Evolutionary conservation across 2,888 invertebrate species (phyloP), one percentile per base, ranked within the genome.

Genomic region (Sarcophaga caerulescens): DNA sequence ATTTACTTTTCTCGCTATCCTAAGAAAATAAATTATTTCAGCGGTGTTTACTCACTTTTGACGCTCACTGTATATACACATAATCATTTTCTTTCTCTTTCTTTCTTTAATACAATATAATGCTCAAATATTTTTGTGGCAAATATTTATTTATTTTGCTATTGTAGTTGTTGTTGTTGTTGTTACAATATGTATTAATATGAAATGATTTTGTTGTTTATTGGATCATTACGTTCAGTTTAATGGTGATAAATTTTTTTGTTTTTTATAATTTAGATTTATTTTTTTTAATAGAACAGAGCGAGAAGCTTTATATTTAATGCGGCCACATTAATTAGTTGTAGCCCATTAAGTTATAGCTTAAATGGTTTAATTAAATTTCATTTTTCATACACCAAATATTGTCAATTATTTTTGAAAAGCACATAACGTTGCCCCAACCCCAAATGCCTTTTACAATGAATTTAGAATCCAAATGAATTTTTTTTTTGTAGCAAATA

Each of bases 241-340:
- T 85, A 85, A 85, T 85, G 85, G n/a, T 19, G 57, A 63, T 74
- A 35, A 65, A 12, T 78, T 74, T 78, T 78, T 63, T 78, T 74
- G 75, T 78, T 63, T 70, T 62, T 4, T 65, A 52, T 66, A 52
- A 74, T 75, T 81, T 70, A 74, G 59, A 74, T 81, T 74, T 78
- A 47, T 77, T 73, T 75, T 59, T 45, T 2, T 75, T 75, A 63
- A 63, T 70, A 12, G 17, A 5, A 25, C 12, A n/a, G 1, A 4
- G 17, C 0, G 17, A 66, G 17, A 66, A 10, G 44, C n/a, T 44
- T 45, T 52, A 52, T 81, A 59, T 81, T 81, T 70, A 81, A 70
- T 81, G 63, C 14, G 60, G 14, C 57, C 44, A 45, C 59, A 81
- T 66, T 69, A 75, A 81, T 82, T 59, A 21, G 59, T 82, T 77